Percentiles rank a stretch among this genome's conserved stretches.
phyloP scores from a whole-genome alignment of 2,888 invertebrate genomes.

The Tholera decimalis region DNA sequence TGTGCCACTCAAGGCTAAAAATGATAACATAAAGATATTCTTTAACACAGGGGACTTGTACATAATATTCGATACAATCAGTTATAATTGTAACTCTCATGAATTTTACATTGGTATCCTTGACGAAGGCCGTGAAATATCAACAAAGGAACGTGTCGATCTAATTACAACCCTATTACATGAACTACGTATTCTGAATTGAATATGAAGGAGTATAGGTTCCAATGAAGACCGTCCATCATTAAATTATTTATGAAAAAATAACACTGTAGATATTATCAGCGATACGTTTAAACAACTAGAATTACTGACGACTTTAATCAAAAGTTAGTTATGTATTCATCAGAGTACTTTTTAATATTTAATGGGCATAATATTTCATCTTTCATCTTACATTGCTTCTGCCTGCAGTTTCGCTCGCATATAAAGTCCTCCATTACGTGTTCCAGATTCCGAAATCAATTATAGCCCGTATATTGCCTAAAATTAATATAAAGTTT shows the following conservation, averaged over 20 bases:
- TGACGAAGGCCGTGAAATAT: constrained; percentile 22
- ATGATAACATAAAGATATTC: constrained; percentile 12
- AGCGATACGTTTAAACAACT: no score
- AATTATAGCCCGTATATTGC: no score
- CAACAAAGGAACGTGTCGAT: constrained; percentile 10
- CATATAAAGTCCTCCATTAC: no score
- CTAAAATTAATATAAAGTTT: no score
- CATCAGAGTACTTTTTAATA: no score
- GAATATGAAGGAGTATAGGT: constrained; percentile 11
- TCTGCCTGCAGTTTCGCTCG: no score
- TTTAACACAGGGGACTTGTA: constrained; percentile 1
- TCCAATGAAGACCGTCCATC: not conserved
- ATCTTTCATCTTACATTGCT: no score
- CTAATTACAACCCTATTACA: constrained; percentile 44
- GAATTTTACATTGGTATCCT: constrained; percentile 53
- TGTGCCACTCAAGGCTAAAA: constrained; percentile 1
- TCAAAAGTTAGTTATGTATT: no score
- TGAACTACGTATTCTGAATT: constrained; percentile 22
- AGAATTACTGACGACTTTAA: no score
- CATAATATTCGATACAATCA: constrained; percentile 28
- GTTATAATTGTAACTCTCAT: constrained; percentile 33
- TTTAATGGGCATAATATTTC: no score
- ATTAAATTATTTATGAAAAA: constrained; percentile 26
- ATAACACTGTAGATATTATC: not conserved
- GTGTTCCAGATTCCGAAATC: no score